A percentile compares a stretch with the other conserved stretches of the same genome.
phyloP scores from a whole-genome alignment of 2,113 vertebrate species.

The Emydura subglobosa region DNA sequence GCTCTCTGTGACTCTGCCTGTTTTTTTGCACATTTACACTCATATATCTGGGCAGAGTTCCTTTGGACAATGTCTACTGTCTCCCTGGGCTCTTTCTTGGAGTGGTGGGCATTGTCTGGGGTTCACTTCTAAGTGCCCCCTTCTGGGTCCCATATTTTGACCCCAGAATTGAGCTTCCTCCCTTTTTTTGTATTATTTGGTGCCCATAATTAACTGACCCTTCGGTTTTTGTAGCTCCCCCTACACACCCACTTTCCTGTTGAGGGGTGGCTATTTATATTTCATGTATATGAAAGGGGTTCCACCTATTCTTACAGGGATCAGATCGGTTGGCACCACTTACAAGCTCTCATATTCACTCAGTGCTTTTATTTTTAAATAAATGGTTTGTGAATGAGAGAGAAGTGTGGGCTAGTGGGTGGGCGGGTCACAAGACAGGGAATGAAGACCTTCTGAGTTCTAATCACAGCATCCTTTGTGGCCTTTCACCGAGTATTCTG shows the following conservation, averaged over 20 bases:
- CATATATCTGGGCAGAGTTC: not conserved
- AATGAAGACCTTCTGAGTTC: not conserved
- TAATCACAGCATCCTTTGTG: not conserved
- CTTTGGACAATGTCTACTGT: not conserved
- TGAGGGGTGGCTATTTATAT: not conserved
- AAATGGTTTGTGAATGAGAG: not conserved
- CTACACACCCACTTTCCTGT: not conserved
- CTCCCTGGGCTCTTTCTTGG: not conserved
- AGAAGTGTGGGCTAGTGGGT: not conserved
- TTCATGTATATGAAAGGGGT: not conserved
- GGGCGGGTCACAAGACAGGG: not conserved
- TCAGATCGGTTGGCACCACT: not conserved
- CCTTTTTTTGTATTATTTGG: not conserved
- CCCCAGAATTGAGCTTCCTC: not conserved
- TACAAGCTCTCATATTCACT: not conserved
- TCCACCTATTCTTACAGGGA: not conserved
- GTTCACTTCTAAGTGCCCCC: not conserved
- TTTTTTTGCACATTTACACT: not conserved
- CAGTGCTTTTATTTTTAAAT: not conserved
- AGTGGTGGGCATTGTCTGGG: not conserved
- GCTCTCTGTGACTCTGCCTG: not conserved
- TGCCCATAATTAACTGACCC: not conserved
- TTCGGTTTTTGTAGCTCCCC: not conserved
- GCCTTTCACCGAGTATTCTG: not conserved
- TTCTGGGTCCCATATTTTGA: not conserved